Base-by-base conservation (phyloP, 2,888 invertebrate species). In the Tenthredo scrophulariae region DNA sequence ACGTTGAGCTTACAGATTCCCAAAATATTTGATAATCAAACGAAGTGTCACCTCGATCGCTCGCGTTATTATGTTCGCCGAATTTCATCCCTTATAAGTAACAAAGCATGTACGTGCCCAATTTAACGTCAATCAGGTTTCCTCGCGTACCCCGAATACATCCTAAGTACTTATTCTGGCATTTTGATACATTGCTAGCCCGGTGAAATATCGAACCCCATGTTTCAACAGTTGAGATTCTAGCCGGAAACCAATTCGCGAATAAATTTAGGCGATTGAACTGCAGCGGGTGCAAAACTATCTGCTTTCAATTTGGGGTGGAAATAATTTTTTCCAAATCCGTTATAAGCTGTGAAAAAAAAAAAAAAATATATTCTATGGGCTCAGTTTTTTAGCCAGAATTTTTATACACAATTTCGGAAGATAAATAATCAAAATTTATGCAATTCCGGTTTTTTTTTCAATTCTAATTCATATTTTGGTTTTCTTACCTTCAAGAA, bases 81-180 rank as follows among this genome's bases (percentile, higher is more conserved):
- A 15, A 22, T 74, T 74, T 74, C 22, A 74, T 43, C 40, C 74
- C 26, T 74, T 3, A 18, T 50, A 43, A 72, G 72, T 72, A 72
- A 72, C 72, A 43, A 72, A 72, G 43, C 43, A 43, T 26, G 43
- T 26, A 74, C 43, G 22, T 74, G 40, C 22, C 46, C 26, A 74
- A 74, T 43, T 43, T 26, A 40, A 29, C 22, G 15, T 13, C 74
- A 43, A 74, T 74, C 15, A 26, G 43, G 22, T 43, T 72, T 13
- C n/a, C 37, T 4, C 4, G 70, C 40, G 18, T 43, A 13, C 22
- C 29, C 15, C 74, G 4, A 15, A 74, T 74, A 74, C 43, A 43
- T 13, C 22, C 74, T 0, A n/a, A 26, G 43, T 74, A 43, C 72
- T 74, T 22, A 74, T 74, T 37, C 72, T 9, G 43, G 26, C n/a